Evolutionary conservation across 2,888 invertebrate genomes (phyloP).

Genomic region (Andrena bucephala): DNA sequence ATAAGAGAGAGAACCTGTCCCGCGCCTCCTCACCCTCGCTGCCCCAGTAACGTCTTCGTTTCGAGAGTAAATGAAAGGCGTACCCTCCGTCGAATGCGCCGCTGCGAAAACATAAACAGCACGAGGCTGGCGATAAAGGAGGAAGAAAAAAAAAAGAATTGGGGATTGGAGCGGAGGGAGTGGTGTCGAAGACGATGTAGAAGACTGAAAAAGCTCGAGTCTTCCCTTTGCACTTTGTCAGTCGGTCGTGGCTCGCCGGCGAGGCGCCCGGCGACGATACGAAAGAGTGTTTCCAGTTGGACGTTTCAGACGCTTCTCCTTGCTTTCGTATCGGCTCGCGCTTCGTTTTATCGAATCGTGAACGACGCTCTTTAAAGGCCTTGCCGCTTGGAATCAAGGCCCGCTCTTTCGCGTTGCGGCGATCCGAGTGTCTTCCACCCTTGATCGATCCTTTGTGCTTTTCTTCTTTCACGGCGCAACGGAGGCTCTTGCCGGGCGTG

Average conservation of each 20-base stretch:
- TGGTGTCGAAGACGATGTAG: neutral
- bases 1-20: constrained; percentile 63
- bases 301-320: neutral
- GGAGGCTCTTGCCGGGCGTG: neutral
- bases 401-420: neutral
- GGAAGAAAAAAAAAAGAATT: constrained; percentile 36
- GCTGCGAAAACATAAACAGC: constrained; percentile 67
- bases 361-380: neutral
- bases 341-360: constrained; percentile 27
- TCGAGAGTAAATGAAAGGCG: constrained; percentile 69
- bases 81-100: constrained; percentile 49
- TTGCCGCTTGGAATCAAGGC: neutral
- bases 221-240: constrained; percentile 34
- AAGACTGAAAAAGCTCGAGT: constrained; percentile 30
- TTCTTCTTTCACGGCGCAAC: neutral
- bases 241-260: neutral
- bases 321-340: constrained; percentile 28
- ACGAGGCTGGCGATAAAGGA: constrained; percentile 48
- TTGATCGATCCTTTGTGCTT: constrained; percentile 10
- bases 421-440: neutral
- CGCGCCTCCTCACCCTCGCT: constrained; percentile 19
- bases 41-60: constrained; percentile 65
- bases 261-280: neutral
- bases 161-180: neutral
- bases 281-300: neutral